A percentile compares a stretch with the other conserved stretches of the same genome.
phyloP scores from a whole-genome alignment of 2,797 vertebrate genomes.

The Allenopithecus nigroviridis region DNA sequence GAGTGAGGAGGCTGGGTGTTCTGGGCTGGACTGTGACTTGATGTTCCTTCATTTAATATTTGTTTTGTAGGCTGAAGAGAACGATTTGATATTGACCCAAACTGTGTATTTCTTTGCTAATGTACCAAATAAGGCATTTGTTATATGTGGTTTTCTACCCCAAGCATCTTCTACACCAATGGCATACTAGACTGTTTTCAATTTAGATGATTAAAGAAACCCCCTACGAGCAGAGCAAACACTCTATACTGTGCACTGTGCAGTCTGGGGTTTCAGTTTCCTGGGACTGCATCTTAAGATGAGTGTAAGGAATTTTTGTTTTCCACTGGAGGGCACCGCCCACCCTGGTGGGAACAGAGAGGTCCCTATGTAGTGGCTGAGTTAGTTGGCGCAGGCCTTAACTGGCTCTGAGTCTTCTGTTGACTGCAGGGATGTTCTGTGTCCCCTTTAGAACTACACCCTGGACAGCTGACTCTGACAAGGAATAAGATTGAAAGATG shows the following conservation, averaged over 20 bases:
- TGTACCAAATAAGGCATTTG: neutral
- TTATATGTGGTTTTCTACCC: neutral
- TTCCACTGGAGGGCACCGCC: neutral
- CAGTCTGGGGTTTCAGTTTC: neutral
- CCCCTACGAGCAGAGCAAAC: neutral
- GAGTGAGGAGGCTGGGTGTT: neutral
- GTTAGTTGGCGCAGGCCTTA: neutral
- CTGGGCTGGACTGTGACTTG: neutral
- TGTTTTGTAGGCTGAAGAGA: neutral
- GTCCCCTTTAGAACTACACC: neutral
- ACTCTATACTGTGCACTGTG: accelerated
- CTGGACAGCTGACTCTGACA: neutral
- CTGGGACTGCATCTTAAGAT: neutral
- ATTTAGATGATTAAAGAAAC: neutral
- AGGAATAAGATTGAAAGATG: neutral
- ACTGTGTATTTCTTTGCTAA: neutral
- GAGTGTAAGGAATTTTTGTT: neutral
- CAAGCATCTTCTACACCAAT: neutral
- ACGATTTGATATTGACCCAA: neutral
- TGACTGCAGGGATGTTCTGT: too few species aligned
- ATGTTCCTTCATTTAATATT: neutral
- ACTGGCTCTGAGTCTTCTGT: too few species aligned
- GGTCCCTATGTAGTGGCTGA: accelerated
- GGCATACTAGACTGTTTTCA: neutral
- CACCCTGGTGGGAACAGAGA: neutral